Base-by-base conservation (phyloP, 2,113 vertebrate genomes). In the Prinia subflava region DNA sequence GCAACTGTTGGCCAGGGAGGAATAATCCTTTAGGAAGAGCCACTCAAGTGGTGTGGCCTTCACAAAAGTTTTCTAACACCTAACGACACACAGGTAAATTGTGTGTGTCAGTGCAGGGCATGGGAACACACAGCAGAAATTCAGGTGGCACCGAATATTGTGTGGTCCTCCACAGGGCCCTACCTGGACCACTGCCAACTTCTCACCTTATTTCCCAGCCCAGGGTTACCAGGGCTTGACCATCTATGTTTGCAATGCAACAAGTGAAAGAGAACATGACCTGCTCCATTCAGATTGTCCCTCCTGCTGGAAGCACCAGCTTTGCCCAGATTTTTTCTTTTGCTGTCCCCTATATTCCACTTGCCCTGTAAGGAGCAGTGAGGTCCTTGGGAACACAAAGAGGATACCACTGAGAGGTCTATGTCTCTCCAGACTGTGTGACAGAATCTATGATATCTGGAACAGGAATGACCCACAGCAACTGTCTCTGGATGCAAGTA, bases 221-320 rank as follows among this genome's bases (percentile, higher is more conserved):
- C 49, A 28, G 37, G 62, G 7, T 89, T 95, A 95, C 85, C 76
- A 73, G 88, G 53, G 92, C 92, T 95, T 96, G 80, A 90, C 94
- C 52, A 39, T 86, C 52, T 90, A 31, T 74, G 55, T 92, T 86
- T 77, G 77, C 62, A 86, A 20, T 11, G 41, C 60, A 59, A 39
- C 39, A 64, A 81, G 49, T 39, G 85, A 70, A 96, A 83, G 28
- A 56, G 65, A 96, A 23, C 56, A 3, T 57, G 73, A 90, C 65
- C 90, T 93, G 57, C 74, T 47, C 56, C 27, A 12, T 81, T 83
- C n/a, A 49, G 57, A 49, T 37, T 83, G 12, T 84, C 53, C n/a
- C 18, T 83, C 53, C 62, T 56, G 27, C 50, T 85, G 33, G 56
- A 76, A 86, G 37, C 27, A 75, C 56, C 16, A 63, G 24, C 44